Evolutionary conservation across 2,888 invertebrate species (phyloP).

Genomic region (Acrobeloides nanus): DNA sequence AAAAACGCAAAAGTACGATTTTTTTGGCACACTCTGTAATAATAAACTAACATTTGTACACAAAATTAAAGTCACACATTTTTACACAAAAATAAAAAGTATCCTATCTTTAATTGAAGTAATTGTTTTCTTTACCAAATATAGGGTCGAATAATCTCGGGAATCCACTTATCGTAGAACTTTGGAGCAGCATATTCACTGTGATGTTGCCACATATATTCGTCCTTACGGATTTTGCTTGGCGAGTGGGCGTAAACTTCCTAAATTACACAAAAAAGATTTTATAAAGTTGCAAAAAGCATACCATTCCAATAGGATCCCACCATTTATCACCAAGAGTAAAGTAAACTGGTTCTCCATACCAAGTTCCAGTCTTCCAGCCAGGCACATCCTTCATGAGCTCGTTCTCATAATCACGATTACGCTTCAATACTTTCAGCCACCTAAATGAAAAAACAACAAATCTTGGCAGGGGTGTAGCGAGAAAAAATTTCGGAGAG

Average conservation of each 20-base stretch:
- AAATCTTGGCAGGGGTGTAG: too few species aligned
- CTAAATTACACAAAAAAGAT: constrained; percentile 7
- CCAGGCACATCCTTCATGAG: constrained; percentile 59
- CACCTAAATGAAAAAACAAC: constrained; percentile 29
- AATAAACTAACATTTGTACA: too few species aligned
- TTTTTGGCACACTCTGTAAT: too few species aligned
- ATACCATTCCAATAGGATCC: constrained; percentile 37
- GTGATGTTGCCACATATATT: constrained; percentile 40
- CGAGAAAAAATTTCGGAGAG: too few species aligned
- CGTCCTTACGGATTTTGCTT: constrained; percentile 19
- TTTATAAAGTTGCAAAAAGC: not conserved
- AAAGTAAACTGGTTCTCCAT: constrained; percentile 57
- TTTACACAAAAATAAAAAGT: too few species aligned
- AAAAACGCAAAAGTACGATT: too few species aligned
- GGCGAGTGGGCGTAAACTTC: constrained; percentile 43
- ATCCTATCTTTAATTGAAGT: too few species aligned
- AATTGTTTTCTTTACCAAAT: constrained; percentile 43
- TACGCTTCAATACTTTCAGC: constrained; percentile 51
- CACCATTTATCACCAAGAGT: constrained; percentile 53
- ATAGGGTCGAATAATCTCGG: constrained; percentile 32
- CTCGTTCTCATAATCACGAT: constrained; percentile 57
- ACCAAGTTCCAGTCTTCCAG: constrained; percentile 55
- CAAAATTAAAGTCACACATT: too few species aligned
- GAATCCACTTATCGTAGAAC: constrained; percentile 50
- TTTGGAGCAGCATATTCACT: constrained; percentile 47